Evolutionary conservation across 2,797 vertebrate genomes (phyloP).

Genomic region (Liasis olivaceus): DNA sequence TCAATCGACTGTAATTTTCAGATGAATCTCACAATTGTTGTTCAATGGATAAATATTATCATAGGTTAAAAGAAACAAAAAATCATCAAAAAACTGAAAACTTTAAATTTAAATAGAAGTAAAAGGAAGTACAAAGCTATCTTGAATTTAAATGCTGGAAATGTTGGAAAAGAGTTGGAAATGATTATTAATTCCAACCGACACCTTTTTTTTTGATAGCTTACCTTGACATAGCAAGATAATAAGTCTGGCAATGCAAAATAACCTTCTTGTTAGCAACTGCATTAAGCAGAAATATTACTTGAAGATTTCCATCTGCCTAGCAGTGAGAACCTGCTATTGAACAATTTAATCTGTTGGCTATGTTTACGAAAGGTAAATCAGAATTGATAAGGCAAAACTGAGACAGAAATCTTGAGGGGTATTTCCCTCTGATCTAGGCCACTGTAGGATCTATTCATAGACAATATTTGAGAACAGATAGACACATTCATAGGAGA

Average conservation of each 20-base stretch:
- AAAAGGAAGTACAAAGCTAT: neutral
- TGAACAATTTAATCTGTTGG: neutral
- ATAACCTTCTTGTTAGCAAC: neutral
- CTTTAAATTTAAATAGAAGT: neutral
- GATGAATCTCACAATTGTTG: neutral
- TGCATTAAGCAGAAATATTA: neutral
- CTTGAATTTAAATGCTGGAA: neutral
- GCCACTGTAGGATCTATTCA: neutral
- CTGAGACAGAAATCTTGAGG: neutral
- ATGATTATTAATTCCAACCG: neutral
- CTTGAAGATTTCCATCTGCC: neutral
- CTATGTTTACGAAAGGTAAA: neutral
- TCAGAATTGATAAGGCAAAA: neutral
- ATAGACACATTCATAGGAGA: neutral
- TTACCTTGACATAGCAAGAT: neutral
- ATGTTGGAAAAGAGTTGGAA: neutral
- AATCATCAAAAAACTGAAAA: neutral
- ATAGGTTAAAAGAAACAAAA: neutral
- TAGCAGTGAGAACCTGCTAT: neutral
- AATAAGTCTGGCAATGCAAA: neutral
- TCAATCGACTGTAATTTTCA: slow-evolving; percentile 17
- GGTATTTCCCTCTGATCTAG: neutral
- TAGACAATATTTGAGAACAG: neutral
- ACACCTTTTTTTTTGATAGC: neutral
- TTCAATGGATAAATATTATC: neutral